These are phyloP conservation scores for Zootoca vivipara DNA, from an alignment of 2,113 vertebrate species.

Conservation along the genomic window DNA sequence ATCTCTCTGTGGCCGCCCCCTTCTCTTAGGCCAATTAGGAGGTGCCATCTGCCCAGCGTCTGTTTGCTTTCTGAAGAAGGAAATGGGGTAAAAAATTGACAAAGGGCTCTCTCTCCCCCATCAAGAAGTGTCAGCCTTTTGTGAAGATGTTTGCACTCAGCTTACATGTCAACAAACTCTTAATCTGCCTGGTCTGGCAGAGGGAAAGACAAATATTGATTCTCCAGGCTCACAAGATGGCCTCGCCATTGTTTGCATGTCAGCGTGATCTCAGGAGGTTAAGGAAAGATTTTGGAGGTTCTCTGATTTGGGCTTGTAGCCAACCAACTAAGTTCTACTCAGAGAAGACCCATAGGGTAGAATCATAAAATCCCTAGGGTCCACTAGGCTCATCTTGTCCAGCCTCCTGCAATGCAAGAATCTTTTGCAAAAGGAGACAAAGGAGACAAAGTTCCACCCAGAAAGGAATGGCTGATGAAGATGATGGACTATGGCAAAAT, in stretches of 20 bases:
- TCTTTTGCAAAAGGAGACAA: too few relatives aligned
- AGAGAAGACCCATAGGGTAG: too few relatives aligned
- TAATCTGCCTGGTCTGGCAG: conserved; percentile 77
- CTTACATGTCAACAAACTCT: conserved; percentile 75
- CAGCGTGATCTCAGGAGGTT: conserved; percentile 70
- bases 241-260: conserved; percentile 71
- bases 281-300: conserved; percentile 39
- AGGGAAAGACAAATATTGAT: conserved; percentile 81
- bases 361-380: too few relatives aligned
- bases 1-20: conserved; percentile 40
- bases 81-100: conserved; percentile 77
- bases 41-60: conserved; percentile 67
- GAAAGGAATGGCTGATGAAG: too few relatives aligned
- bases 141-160: conserved; percentile 79
- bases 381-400: too few relatives aligned
- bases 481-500: too few relatives aligned
- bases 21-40: conserved; percentile 55
- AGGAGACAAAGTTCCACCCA: too few relatives aligned
- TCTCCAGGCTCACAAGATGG: conserved; percentile 73
- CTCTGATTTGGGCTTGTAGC: neutral
- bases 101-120: conserved; percentile 79
- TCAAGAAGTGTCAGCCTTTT: conserved; percentile 64
- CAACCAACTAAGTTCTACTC: too few relatives aligned
- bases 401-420: too few relatives aligned
- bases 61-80: conserved; percentile 77